Base-by-base conservation (phyloP, 2,888 invertebrate genomes). In the Cylloceria caligata region DNA sequence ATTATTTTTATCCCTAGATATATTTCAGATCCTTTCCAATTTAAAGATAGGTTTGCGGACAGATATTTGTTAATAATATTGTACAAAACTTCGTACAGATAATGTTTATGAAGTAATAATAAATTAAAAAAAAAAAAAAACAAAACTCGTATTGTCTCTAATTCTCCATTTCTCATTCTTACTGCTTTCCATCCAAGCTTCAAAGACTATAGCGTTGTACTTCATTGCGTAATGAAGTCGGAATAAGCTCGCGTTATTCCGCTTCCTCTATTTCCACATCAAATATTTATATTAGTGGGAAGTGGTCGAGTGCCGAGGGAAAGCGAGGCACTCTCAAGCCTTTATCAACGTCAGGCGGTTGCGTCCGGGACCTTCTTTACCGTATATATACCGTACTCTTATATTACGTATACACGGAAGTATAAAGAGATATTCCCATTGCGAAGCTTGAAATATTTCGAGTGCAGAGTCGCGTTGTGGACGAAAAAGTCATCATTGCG, bases 211-310 rank as follows among this genome's bases (percentile, higher is more conserved):
- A 39, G 42, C 27, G 42, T 69, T 13, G 11, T 30, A 30, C 60
- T 75, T 52, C 55, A 71, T 75, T 57, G 60, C 78, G 34, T 75
- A 75, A 78, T 67, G 69, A 78, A 71, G 69, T 60, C 65, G 71
- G 52, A 78, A 47, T 78, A 75, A 67, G 71, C 42, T 78, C 65
- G 68, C 81, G 39, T 65, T 69, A 57, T 73, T 60, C 49, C 21
- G 34, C 42, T 67, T 60, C n/a, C n/a, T n/a, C 42, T 74, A 49
- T 71, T 71, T 82, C 64, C 39, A 60, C 71, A 49, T 82, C 74
- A 78, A 82, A 78, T 78, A 78, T 82, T 82, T 78, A 67, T 65
- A 67, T 64, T 67, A 24, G 64, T 27, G 47, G 69, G 16, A 74
- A 69, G 47, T 36, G 52, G 55, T 65, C 49, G 74, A 73, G 68